phyloP scores from a whole-genome alignment of 2,113 vertebrate genomes.

The Caretta caretta region DNA sequence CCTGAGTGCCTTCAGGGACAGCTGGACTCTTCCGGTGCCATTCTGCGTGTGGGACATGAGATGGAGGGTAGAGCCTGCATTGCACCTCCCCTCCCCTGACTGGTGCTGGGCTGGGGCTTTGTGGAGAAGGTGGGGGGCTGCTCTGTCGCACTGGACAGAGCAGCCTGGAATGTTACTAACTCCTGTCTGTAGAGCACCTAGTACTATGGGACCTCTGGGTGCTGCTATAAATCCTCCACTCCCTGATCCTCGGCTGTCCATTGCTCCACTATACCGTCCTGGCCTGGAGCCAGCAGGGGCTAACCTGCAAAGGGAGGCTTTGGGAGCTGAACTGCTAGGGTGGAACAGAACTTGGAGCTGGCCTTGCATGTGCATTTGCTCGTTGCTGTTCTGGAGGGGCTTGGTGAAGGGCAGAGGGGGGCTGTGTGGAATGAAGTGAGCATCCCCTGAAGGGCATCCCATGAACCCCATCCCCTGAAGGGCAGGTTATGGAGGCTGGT shows the following conservation, averaged over 20 bases:
- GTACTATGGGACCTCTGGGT: neutral
- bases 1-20: neutral
- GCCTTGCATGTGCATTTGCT: neutral
- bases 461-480: neutral
- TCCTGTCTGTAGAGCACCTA: no score
- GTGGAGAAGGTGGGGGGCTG: no score
- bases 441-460: neutral
- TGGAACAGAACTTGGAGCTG: neutral
- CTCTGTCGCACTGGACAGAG: no score
- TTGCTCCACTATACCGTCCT: neutral
- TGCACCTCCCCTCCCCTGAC: no score
- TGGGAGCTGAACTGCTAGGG: neutral
- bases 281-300: neutral
- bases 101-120: no score
- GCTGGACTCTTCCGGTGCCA: neutral
- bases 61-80: neutral
- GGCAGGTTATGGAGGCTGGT: neutral
- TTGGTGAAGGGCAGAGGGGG: neutral
- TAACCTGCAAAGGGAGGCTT: neutral
- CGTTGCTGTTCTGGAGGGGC: neutral
- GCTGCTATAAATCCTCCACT: neutral
- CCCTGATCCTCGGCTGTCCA: no score
- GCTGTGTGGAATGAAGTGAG: accelerated
- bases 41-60: no score
- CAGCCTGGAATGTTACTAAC: neutral